Evolutionary conservation across 2,797 vertebrate genomes (phyloP).

Genomic region (Brachyalestes nurse): DNA sequence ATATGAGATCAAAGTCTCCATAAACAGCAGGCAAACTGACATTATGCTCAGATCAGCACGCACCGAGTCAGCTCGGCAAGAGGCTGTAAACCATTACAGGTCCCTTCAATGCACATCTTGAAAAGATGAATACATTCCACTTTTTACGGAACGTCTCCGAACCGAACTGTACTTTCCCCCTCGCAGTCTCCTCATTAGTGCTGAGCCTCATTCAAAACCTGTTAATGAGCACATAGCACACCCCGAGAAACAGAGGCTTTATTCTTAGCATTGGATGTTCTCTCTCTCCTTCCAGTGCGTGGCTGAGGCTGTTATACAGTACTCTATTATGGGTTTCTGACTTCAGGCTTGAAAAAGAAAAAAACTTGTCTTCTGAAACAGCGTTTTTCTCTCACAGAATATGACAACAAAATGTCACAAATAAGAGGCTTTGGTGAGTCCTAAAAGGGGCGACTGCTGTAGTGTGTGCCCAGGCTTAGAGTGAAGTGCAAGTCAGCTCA

Average conservation of each 20-base stretch:
- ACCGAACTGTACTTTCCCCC: conserved; percentile 9
- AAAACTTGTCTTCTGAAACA: conserved; percentile 35
- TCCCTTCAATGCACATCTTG: conserved; percentile 7
- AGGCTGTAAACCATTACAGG: conserved; percentile 13
- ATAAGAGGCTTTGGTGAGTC: conserved; percentile 37
- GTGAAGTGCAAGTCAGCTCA: conserved; percentile 48
- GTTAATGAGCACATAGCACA: conserved; percentile 33
- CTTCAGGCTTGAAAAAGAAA: conserved; percentile 20
- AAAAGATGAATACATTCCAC: conserved; percentile 35
- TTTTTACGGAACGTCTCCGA: conserved; percentile 24
- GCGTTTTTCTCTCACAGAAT: conserved; percentile 2
- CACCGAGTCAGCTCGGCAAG: conserved; percentile 9
- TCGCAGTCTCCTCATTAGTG: conserved; percentile 20
- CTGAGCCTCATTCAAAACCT: background rate
- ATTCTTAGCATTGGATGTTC: background rate
- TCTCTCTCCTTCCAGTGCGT: background rate
- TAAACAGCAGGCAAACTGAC: conserved; percentile 36
- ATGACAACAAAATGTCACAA: conserved; percentile 53
- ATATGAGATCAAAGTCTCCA: conserved; percentile 29
- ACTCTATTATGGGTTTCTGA: conserved; percentile 21
- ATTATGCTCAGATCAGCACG: conserved; percentile 22
- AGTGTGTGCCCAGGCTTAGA: conserved; percentile 61
- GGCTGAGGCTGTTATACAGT: conserved; percentile 2
- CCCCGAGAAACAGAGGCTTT: background rate
- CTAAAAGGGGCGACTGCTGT: conserved; percentile 63